These are phyloP conservation scores for Apteryx owenii DNA, from an alignment of 2,113 vertebrate species.

Conservation along the genomic window DNA sequence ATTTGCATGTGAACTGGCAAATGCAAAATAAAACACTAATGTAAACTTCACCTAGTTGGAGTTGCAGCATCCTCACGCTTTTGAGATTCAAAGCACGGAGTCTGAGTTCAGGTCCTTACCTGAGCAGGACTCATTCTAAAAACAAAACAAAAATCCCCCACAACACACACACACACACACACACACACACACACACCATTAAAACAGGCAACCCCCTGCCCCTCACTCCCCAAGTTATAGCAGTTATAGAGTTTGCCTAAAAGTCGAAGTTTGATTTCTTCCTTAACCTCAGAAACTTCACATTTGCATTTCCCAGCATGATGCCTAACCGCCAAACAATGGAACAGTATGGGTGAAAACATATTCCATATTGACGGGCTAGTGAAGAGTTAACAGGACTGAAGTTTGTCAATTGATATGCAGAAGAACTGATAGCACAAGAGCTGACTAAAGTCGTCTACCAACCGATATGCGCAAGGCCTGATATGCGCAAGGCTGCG, in stretches of 20 bases:
- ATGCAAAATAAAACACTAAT: background rate
- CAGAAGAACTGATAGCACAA: too few relatives aligned
- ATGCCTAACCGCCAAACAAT: background rate
- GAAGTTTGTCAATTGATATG: too few relatives aligned
- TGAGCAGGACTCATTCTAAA: background rate
- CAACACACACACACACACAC: background rate
- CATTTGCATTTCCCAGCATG: background rate
- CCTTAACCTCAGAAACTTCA: background rate
- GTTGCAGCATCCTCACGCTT: background rate
- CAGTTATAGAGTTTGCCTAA: background rate
- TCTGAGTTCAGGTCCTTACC: background rate
- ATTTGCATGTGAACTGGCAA: slow-evolving; percentile 23
- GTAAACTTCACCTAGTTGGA: background rate
- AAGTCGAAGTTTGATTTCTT: background rate
- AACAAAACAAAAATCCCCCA: too few relatives aligned
- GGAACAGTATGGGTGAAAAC: background rate
- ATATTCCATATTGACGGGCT: background rate
- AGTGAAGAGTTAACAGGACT: too few relatives aligned
- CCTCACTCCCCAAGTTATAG: background rate
- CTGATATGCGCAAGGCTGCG: too few relatives aligned
- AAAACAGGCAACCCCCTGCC: too few relatives aligned
- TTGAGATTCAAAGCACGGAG: background rate
- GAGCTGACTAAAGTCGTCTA: too few relatives aligned
- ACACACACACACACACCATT: background rate
- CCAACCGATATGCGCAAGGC: too few relatives aligned